Evolutionary conservation across 2,888 invertebrate genomes (phyloP).

Genomic region (Therioaphis trifolii): DNA sequence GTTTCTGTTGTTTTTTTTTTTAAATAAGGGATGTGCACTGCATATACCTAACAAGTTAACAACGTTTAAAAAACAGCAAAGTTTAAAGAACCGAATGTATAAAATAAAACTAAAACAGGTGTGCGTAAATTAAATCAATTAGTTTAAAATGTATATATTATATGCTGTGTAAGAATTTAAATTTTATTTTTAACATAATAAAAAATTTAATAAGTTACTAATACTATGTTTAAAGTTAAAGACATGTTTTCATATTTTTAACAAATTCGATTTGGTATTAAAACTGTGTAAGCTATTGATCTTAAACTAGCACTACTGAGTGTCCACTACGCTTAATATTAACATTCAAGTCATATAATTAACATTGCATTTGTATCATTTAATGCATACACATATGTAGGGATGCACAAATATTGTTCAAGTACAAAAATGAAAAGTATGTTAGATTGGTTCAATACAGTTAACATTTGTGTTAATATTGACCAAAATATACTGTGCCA

Average conservation of each 20-base stretch:
- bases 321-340: neutral
- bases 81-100: neutral
- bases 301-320: neutral
- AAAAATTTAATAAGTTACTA: neutral
- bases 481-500: slow-evolving; percentile 30
- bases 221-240: slow-evolving; percentile 5
- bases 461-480: slow-evolving; percentile 24
- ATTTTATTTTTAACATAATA: slow-evolving; percentile 9
- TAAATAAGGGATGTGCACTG: no score
- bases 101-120: neutral
- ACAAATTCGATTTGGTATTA: slow-evolving; percentile 1
- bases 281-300: slow-evolving; percentile 14
- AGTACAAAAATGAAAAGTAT: slow-evolving; percentile 21
- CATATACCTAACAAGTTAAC: no score
- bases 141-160: neutral
- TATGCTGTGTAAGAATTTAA: neutral
- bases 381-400: neutral
- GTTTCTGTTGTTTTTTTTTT: no score
- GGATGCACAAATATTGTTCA: slow-evolving; percentile 20
- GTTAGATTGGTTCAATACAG: slow-evolving; percentile 6
- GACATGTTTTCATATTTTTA: neutral
- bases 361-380: slow-evolving; percentile 3
- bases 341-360: slow-evolving; percentile 1
- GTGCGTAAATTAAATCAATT: neutral
- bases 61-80: no score